Conservation (phyloP, 2,888 invertebrate species). For the Plebejus anna region DNA sequence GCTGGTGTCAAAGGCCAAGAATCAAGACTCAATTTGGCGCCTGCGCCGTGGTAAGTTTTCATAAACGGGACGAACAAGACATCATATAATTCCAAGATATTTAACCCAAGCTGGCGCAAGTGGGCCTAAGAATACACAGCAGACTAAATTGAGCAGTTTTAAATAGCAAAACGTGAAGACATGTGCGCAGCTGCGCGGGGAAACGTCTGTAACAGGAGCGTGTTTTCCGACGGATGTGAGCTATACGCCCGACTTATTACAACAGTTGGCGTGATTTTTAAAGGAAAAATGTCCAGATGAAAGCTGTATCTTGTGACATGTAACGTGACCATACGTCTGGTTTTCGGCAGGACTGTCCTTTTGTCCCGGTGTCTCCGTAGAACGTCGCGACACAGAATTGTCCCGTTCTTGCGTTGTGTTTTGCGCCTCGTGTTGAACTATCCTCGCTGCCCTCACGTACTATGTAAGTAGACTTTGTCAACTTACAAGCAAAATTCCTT, state of each 20-base stretch:
- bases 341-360: neutral
- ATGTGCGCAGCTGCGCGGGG: neutral
- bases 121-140: neutral
- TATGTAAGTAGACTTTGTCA: neutral
- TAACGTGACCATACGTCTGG: neutral
- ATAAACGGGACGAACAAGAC: too few relatives aligned
- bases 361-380: neutral
- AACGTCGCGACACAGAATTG: neutral
- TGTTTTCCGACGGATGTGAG: constrained; percentile 63
- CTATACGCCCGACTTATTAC: constrained; percentile 55
- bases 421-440: neutral
- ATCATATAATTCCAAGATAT: too few relatives aligned
- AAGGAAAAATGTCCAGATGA: constrained; percentile 78
- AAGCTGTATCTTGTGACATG: constrained; percentile 74
- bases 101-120: too few relatives aligned
- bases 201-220: constrained; percentile 36
- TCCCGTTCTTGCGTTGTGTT: neutral
- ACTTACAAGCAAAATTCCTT: neutral
- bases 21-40: neutral
- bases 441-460: neutral
- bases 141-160: constrained; percentile 30
- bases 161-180: constrained; percentile 10
- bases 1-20: neutral
- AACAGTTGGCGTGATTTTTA: constrained; percentile 72
- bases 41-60: too few relatives aligned